Base-by-base conservation (phyloP, 2,113 vertebrate genomes). In the Seriola aureovittata region DNA sequence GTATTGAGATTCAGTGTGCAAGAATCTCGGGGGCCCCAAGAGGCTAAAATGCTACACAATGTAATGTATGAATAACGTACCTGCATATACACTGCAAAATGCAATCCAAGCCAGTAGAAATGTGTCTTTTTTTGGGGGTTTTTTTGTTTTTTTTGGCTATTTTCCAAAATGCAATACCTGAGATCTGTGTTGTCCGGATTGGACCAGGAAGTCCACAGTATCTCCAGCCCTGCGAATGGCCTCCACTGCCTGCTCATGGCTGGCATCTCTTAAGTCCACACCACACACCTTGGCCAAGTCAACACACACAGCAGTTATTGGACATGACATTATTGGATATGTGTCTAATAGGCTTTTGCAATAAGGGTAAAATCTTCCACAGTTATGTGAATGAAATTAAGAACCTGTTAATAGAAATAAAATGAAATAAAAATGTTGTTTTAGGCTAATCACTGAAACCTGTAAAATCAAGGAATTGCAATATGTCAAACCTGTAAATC, bases 241-340 rank as follows among this genome's bases (percentile, higher is more conserved):
- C 94, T 99, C 98, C 90, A 98, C 98, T 73, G 97, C 97, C 96
- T 98, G 96, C 85, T 99, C 97, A 0, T 99, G 98, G 92, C 97
- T 99, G 87, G 96, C 97, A 88, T 97, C 96, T 94, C 96, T 96
- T 86, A 99, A 95, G 91, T 99, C 97, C 93, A 96, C 95, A 75
- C 96, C 97, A 88, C 97, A 96, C 92, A 99, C 98, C 98, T 99
- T 95, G 46, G 5, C 6, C 34, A 74, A 36, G 4, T 59, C 32
- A 77, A 63, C 52, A 58, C 65, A 50, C 50, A 71, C 17, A 75
- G 48, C 3, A 85, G 10, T 64, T 42, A 13, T 23, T 23, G 17
- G 9, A 32, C 44, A 44, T 23, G 48, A 65, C 34, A 54, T 5
- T 25, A 52, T 5, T 25, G 13, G 6, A 17, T 19, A 17, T 8